Percentiles rank a stretch among this genome's conserved stretches.
Evolutionary conservation across 2,888 invertebrate genomes (phyloP).

Genomic region (Pyralis farinalis): DNA sequence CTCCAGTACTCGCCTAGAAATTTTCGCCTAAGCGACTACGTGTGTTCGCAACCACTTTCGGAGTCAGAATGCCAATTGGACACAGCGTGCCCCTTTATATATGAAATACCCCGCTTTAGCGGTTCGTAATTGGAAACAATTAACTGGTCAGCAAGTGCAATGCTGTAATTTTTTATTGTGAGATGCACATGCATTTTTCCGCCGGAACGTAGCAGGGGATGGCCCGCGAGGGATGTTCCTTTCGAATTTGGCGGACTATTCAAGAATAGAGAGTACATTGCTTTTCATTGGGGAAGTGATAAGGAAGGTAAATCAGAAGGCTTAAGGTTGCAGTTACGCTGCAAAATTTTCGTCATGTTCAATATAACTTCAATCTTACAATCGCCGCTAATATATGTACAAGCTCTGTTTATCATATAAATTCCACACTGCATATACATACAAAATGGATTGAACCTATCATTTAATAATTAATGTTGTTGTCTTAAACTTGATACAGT

Average conservation of each 20-base stretch:
- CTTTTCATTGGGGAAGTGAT: not conserved
- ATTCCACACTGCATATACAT: too few relatives aligned
- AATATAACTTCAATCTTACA: too few relatives aligned
- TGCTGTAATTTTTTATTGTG: slow-evolving; percentile 67
- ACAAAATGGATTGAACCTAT: too few relatives aligned
- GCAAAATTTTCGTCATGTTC: not conserved
- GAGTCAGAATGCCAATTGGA: slow-evolving; percentile 65
- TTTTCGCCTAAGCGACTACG: slow-evolving; percentile 72
- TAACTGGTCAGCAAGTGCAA: slow-evolving; percentile 69
- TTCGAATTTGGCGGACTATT: not conserved
- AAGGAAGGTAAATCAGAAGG: not conserved
- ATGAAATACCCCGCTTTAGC: slow-evolving; percentile 65
- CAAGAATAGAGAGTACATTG: not conserved
- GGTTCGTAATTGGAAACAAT: slow-evolving; percentile 72
- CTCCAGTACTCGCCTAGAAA: slow-evolving; percentile 76
- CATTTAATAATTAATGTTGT: too few relatives aligned
- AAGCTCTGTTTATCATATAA: too few relatives aligned
- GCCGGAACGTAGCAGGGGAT: slow-evolving; percentile 26
- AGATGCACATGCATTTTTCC: slow-evolving; percentile 57
- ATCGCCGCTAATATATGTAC: too few relatives aligned
- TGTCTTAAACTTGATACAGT: too few relatives aligned
- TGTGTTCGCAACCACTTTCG: slow-evolving; percentile 61
- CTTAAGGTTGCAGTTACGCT: not conserved
- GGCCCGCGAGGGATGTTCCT: not conserved
- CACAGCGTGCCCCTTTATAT: slow-evolving; percentile 63